phyloP scores from a whole-genome alignment of 2,113 vertebrate species.

The cat (Felis catus) region DNA sequence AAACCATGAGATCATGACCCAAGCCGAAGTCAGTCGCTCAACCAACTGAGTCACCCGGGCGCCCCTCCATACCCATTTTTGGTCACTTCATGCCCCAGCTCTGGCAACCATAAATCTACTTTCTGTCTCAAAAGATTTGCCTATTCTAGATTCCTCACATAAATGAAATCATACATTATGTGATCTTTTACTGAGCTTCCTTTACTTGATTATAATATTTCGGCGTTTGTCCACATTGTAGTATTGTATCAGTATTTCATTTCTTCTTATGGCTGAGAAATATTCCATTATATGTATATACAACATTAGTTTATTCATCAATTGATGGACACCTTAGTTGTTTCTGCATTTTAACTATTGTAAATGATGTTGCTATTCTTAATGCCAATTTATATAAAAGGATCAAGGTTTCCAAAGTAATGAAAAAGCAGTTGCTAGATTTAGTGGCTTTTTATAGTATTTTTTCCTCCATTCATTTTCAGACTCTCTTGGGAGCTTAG shows the following conservation, averaged over 20 bases:
- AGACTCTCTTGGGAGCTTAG: slow-evolving; percentile 62
- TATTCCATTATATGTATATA: background rate
- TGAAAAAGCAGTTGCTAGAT: background rate
- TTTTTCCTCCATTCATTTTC: slow-evolving; percentile 51
- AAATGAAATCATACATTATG: background rate
- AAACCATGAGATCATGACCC: too few species aligned
- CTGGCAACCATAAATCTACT: background rate
- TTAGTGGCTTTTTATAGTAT: slow-evolving; percentile 52
- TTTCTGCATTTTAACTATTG: background rate
- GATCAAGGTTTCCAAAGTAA: slow-evolving; percentile 1
- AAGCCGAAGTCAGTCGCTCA: too few species aligned
- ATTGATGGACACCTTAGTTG: background rate
- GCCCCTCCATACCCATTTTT: background rate
- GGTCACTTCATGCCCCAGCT: background rate
- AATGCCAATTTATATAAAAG: background rate
- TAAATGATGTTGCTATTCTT: background rate
- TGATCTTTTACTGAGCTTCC: background rate
- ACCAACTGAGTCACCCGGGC: too few species aligned
- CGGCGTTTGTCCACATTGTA: background rate
- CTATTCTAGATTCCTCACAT: background rate
- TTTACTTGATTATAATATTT: background rate
- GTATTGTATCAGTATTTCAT: background rate
- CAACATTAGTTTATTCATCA: background rate
- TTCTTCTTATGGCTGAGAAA: background rate
- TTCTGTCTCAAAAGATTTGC: background rate